A percentile compares a stretch with the other conserved stretches of the same genome.
phyloP scores from a whole-genome alignment of 2,888 invertebrate species.

The Scaptomyza tumidula region DNA sequence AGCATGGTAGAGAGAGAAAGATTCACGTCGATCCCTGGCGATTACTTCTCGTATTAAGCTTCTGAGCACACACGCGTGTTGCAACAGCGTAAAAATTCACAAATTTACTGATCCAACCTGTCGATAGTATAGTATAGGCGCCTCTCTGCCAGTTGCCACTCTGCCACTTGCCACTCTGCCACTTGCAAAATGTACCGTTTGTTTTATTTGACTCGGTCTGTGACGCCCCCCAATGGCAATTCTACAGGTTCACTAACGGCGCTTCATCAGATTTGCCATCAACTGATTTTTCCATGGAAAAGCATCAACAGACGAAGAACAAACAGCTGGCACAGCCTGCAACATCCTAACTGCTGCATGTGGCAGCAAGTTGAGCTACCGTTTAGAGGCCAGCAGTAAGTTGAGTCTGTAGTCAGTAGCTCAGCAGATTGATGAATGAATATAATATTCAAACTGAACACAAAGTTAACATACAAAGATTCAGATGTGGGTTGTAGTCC shows the following conservation, averaged over 20 bases:
- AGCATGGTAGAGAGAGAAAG: constrained; percentile 4
- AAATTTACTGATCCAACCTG: constrained; percentile 72
- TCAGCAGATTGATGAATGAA: constrained; percentile 11
- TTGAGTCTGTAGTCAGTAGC: not conserved
- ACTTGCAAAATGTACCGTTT: constrained; percentile 51
- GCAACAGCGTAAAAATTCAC: constrained; percentile 75
- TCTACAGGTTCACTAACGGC: constrained; percentile 58
- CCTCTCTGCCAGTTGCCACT: constrained; percentile 32
- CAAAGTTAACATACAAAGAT: no score
- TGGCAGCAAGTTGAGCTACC: constrained; percentile 35
- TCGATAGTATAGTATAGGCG: constrained; percentile 51
- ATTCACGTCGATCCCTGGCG: constrained; percentile 42
- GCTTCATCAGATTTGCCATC: constrained; percentile 68
- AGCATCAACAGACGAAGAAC: constrained; percentile 20
- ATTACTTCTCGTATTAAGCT: constrained; percentile 68
- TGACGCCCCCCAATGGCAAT: constrained; percentile 40
- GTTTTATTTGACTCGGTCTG: constrained; percentile 45
- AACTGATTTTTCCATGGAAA: constrained; percentile 60
- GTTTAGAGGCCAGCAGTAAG: constrained; percentile 1
- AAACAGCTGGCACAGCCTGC: constrained; percentile 4
- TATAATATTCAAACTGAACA: not conserved
- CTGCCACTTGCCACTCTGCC: constrained; percentile 29
- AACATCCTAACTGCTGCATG: constrained; percentile 15
- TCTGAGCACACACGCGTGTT: constrained; percentile 50
- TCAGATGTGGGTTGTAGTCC: no score